Base-by-base conservation (phyloP, 2,888 invertebrate species). In the Scaptomyza tumidula region DNA sequence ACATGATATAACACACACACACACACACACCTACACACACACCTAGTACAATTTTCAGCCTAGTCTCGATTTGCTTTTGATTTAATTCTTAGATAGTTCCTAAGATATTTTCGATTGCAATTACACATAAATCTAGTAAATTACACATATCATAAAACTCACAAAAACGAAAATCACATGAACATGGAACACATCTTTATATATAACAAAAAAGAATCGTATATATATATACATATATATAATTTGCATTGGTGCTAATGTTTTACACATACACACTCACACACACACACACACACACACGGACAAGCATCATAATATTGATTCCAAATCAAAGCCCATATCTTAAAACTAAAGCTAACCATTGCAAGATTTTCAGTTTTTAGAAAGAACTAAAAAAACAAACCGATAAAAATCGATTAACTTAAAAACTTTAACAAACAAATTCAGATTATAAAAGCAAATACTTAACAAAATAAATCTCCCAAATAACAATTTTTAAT, bases 191-290 rank as follows among this genome's bases (percentile, higher is more conserved):
- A 48, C 27, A 55, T 6, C 52, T 37, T 33, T 39, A 48, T 3
- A 57, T 44, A 59, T 14, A 55, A 13, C 39, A 41, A 41, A 46
- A 55, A 39, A 37, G 49, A n/a, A 16, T 67, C 64, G 10, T 74
- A 75, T 74, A 68, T 14, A 41, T 39, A 14, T 71, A 77, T 73
- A 6, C 74, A 75, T 74, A 68, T 14, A 41, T 41, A 41, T 71
- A 77, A 73, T 63, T 64, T 82, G 82, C 82, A 82, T 82, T 82
- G 82, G 82, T 82, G 82, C 82, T 82, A 85, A 85, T 82, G 82
- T 16, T 49, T 31, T 48, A 63, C 29, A 41, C 49, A 69, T 41
- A 45, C 54, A 43, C 39, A 48, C 50, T 31, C 44, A 52, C 52
- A 35, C 52, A 65, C 27, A 46, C 65, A 54, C 49, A 59, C 35